Evolutionary conservation across 1,140 invertebrate species (phyloP).

Genomic region (Zaprionus taronus): DNA sequence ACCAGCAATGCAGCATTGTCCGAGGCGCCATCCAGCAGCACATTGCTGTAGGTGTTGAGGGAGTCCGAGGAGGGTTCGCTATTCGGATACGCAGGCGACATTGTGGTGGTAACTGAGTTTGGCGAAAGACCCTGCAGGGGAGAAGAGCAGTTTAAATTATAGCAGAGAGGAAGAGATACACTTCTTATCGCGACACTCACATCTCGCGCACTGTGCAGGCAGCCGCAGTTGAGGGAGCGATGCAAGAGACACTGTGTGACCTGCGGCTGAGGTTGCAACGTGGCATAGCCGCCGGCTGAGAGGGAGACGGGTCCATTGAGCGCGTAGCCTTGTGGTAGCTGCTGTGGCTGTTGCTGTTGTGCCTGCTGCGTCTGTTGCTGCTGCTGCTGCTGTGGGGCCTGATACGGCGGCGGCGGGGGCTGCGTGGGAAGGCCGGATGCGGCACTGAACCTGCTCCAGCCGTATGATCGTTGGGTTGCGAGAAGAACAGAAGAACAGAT

Average conservation of each 20-base stretch:
- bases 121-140: slow-evolving; percentile 87
- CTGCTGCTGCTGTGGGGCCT: slow-evolving; percentile 84
- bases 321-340: slow-evolving; percentile 69
- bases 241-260: slow-evolving; percentile 87
- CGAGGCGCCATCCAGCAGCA: slow-evolving; percentile 63
- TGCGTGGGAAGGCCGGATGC: slow-evolving; percentile 85
- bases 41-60: slow-evolving; percentile 84
- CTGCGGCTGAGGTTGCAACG: slow-evolving; percentile 60
- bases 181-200: slow-evolving; percentile 49
- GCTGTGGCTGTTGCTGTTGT: slow-evolving; percentile 77
- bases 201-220: slow-evolving; percentile 84
- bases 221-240: slow-evolving; percentile 87
- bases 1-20: slow-evolving; percentile 63
- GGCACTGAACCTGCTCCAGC: slow-evolving; percentile 84
- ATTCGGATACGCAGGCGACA: slow-evolving; percentile 89
- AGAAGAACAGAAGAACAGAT: slow-evolving; percentile 63
- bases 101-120: slow-evolving; percentile 86
- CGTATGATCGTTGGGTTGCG: slow-evolving; percentile 85
- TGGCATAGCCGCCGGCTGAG: slow-evolving; percentile 49
- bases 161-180: not conserved
- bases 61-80: slow-evolving; percentile 87
- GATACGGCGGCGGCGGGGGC: slow-evolving; percentile 86
- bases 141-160: not conserved
- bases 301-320: slow-evolving; percentile 61
- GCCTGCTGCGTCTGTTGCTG: slow-evolving; percentile 85